Conservation (phyloP, 1,140 invertebrate genomes). For the Atta colombica region DNA sequence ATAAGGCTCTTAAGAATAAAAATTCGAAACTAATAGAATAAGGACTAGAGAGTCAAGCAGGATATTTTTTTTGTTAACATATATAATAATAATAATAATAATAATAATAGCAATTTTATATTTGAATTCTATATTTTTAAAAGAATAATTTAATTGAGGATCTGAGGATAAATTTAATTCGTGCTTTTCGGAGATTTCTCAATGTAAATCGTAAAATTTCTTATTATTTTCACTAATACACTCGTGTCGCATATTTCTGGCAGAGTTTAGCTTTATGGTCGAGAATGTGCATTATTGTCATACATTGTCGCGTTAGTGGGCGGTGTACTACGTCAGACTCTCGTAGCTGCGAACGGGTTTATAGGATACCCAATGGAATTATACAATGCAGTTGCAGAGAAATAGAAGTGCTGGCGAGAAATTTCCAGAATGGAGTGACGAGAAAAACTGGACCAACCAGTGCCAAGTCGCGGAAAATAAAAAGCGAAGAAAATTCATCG, state of each 20-base stretch:
- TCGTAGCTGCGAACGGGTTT: slow-evolving; percentile 50
- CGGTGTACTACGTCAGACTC: slow-evolving; percentile 49
- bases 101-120: neutral
- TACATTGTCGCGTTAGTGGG: slow-evolving; percentile 45
- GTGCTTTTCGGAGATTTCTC: neutral
- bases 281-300: slow-evolving; percentile 46
- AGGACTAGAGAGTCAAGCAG: no score
- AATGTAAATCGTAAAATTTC: slow-evolving; percentile 16
- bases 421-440: slow-evolving; percentile 32
- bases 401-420: slow-evolving; percentile 43
- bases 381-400: slow-evolving; percentile 42
- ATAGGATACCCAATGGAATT: slow-evolving; percentile 53
- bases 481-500: neutral
- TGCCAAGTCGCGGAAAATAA: slow-evolving; percentile 48
- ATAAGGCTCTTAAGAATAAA: no score
- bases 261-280: slow-evolving; percentile 22
- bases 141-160: neutral
- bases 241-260: slow-evolving; percentile 32
- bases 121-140: neutral
- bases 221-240: slow-evolving; percentile 31
- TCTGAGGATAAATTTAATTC: neutral
- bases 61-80: no score
- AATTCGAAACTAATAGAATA: no score
- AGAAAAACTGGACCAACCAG: slow-evolving; percentile 31
- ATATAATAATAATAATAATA: no score